Percentiles rank a stretch among this genome's conserved stretches.
Conservation (phyloP, 2,113 vertebrate species). For the Takifugu bimaculatus region DNA sequence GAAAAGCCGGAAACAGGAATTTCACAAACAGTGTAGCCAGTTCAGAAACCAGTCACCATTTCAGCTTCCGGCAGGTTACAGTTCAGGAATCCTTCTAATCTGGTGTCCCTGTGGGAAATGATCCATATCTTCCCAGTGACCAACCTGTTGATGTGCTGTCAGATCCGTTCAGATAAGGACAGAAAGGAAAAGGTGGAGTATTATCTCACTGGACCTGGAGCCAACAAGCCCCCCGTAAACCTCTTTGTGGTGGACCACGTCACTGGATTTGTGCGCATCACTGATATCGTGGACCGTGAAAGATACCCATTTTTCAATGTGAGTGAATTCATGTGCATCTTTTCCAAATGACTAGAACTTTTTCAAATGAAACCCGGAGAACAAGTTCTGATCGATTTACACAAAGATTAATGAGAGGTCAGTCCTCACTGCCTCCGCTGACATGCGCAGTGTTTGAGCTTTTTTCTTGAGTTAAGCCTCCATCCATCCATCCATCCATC, state of each 20-base stretch:
- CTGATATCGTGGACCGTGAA: slow-evolving; percentile 64
- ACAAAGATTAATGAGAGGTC: too few species aligned
- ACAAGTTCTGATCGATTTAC: too few species aligned
- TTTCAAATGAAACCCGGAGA: too few species aligned
- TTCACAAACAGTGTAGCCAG: too few species aligned
- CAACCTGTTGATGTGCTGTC: background rate
- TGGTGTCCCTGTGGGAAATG: background rate
- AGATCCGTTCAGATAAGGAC: slow-evolving; percentile 74
- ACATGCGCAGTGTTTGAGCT: too few species aligned
- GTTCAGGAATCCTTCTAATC: too few species aligned
- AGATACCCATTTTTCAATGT: slow-evolving; percentile 53
- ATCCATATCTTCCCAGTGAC: background rate
- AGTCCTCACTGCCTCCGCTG: too few species aligned
- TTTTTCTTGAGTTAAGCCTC: too few species aligned
- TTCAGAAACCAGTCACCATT: background rate
- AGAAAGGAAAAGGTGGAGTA: slow-evolving; percentile 34
- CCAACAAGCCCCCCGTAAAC: slow-evolving; percentile 52
- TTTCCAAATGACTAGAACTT: background rate
- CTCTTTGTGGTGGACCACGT: slow-evolving; percentile 62
- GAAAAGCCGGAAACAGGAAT: too few species aligned
- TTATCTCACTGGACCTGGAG: slow-evolving; percentile 63
- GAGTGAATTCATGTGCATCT: slow-evolving; percentile 54
- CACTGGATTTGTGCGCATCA: slow-evolving; percentile 62
- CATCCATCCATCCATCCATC: too few species aligned
- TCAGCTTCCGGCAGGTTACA: background rate